Conservation (phyloP, 2,888 invertebrate species). For the Hypomecis atomaria region DNA sequence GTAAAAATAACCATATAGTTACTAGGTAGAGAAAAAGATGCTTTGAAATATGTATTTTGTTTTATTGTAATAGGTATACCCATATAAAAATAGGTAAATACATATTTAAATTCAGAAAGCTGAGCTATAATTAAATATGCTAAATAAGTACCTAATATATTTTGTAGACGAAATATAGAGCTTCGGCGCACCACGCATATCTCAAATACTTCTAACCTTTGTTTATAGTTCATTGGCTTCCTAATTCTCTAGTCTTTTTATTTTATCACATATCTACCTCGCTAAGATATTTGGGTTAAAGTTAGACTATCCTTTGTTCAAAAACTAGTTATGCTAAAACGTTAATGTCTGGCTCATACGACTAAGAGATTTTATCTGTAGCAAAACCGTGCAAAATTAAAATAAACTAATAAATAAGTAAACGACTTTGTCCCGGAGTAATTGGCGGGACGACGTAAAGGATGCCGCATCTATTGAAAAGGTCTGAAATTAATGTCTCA, state of each 20-base stretch:
- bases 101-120: no score
- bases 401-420: constrained; percentile 43
- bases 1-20: no score
- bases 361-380: constrained; percentile 44
- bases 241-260: constrained; percentile 36
- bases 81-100: no score
- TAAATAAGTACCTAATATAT: no score
- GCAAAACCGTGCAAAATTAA: constrained; percentile 43
- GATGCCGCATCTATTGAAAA: constrained; percentile 62
- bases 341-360: constrained; percentile 23
- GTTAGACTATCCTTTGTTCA: constrained; percentile 39
- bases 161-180: constrained; percentile 9
- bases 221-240: constrained; percentile 45
- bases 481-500: constrained; percentile 72
- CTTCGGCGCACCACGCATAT: not conserved
- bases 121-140: no score
- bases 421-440: constrained; percentile 48
- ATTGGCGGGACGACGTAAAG: constrained; percentile 60
- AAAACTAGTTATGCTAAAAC: constrained; percentile 43
- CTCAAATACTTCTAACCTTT: constrained; percentile 29
- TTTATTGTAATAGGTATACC: no score
- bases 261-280: constrained; percentile 32
- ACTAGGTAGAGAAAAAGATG: no score
- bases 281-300: constrained; percentile 39
- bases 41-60: no score